Percentiles rank a stretch among this genome's conserved stretches.
Evolutionary conservation across 2,888 invertebrate genomes (phyloP).

Genomic region (Hofmannophila pseudospretella): DNA sequence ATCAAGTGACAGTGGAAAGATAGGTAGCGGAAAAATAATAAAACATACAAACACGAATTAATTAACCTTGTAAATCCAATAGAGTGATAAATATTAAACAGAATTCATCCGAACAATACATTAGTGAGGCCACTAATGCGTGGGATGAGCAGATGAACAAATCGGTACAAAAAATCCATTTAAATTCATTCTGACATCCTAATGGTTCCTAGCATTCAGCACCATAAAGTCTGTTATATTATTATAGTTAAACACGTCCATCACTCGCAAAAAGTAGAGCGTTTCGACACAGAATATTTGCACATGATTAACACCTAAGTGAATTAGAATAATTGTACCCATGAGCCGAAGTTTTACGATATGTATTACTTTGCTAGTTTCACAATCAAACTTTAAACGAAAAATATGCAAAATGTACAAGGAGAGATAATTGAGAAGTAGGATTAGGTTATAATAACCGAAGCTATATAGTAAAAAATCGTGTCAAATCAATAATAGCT

Average conservation of each 20-base stretch:
- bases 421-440: too few species aligned
- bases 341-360: too few species aligned
- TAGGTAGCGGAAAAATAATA: neutral
- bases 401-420: too few species aligned
- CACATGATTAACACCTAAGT: too few species aligned
- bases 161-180: slow-evolving; percentile 18
- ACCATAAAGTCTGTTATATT: neutral
- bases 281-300: neutral
- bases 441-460: too few species aligned
- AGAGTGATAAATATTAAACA: slow-evolving; percentile 19
- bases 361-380: too few species aligned
- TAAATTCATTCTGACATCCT: slow-evolving; percentile 17
- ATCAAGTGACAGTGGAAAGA: too few species aligned
- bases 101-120: slow-evolving; percentile 25
- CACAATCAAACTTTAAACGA: too few species aligned
- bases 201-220: slow-evolving; percentile 10
- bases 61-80: slow-evolving; percentile 8
- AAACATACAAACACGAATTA: neutral
- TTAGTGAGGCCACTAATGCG: slow-evolving; percentile 19
- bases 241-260: neutral
- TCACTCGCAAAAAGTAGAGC: slow-evolving; percentile 4
- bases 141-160: slow-evolving; percentile 19
- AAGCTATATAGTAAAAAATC: neutral
- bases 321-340: too few species aligned
- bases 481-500: slow-evolving; percentile 1